phyloP scores from a whole-genome alignment of 1,140 invertebrate genomes.

The Scaptomyza graminum region DNA sequence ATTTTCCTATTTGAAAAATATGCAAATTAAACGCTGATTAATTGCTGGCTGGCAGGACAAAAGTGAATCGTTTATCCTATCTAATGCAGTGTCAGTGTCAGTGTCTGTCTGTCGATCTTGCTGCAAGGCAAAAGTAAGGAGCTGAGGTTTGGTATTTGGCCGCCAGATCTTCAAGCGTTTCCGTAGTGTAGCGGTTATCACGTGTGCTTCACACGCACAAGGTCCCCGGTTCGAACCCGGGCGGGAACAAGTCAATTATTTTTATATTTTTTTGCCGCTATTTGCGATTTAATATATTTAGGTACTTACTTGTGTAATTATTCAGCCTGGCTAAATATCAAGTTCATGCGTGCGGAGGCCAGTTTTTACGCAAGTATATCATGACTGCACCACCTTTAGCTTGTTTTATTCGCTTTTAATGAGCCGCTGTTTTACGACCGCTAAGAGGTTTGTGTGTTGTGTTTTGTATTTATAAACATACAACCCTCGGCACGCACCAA shows the following conservation, averaged over 20 bases:
- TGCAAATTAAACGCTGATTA: constrained; percentile 67
- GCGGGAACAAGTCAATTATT: constrained; percentile 84
- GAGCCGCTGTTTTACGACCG: constrained; percentile 58
- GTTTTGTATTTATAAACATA: constrained; percentile 73
- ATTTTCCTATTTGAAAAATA: constrained; percentile 59
- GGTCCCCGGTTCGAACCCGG: constrained; percentile 88
- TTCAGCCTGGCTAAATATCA: constrained; percentile 34
- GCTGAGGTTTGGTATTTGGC: constrained; percentile 19
- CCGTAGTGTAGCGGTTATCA: constrained; percentile 85
- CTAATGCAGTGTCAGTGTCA: background rate
- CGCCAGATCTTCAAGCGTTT: constrained; percentile 46
- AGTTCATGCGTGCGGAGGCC: constrained; percentile 40
- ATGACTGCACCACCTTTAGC: constrained; percentile 34
- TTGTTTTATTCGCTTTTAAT: constrained; percentile 65
- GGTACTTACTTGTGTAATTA: constrained; percentile 12
- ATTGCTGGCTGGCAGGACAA: constrained; percentile 40
- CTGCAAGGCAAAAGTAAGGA: constrained; percentile 3
- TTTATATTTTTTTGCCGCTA: constrained; percentile 1
- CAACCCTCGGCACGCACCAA: constrained; percentile 57
- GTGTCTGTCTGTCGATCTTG: background rate
- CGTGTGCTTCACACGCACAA: constrained; percentile 88
- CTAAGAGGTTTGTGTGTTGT: constrained; percentile 44
- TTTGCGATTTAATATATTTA: constrained; percentile 19
- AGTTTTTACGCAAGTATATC: constrained; percentile 20
- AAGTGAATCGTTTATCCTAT: constrained; percentile 38